These are phyloP conservation scores for Myzus persicae DNA, from an alignment of 1,140 invertebrate genomes.

Conservation along the genomic window DNA sequence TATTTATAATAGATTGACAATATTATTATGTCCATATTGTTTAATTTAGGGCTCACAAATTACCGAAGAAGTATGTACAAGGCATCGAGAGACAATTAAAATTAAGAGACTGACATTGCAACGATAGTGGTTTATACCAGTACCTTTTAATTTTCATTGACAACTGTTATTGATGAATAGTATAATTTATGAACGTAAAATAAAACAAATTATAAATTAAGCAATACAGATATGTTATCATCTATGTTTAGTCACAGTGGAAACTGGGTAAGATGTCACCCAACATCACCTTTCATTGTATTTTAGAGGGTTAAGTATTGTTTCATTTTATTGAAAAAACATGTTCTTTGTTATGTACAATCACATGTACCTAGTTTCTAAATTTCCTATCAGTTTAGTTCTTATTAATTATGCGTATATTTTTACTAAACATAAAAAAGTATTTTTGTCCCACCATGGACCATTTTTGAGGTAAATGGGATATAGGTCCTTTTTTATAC, in stretches of 20 bases:
- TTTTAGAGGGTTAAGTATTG: too few species aligned
- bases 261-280: too few species aligned
- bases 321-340: too few species aligned
- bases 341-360: too few species aligned
- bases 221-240: neutral
- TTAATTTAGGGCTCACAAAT: slow-evolving; percentile 60
- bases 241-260: neutral
- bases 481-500: too few species aligned
- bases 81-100: slow-evolving; percentile 60
- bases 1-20: neutral
- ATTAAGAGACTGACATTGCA: slow-evolving; percentile 23
- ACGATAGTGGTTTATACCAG: neutral
- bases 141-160: neutral
- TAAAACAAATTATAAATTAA: neutral
- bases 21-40: neutral
- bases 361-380: too few species aligned
- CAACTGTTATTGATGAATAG: neutral
- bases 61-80: slow-evolving; percentile 61
- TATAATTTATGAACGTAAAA: neutral
- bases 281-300: too few species aligned
- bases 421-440: too few species aligned
- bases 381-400: too few species aligned
- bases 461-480: too few species aligned
- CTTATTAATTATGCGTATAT: too few species aligned
- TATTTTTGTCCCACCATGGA: too few species aligned